Percentiles rank a stretch among this genome's conserved stretches.
phyloP scores from a whole-genome alignment of 2,888 invertebrate species.

The Melanophora roralis region DNA sequence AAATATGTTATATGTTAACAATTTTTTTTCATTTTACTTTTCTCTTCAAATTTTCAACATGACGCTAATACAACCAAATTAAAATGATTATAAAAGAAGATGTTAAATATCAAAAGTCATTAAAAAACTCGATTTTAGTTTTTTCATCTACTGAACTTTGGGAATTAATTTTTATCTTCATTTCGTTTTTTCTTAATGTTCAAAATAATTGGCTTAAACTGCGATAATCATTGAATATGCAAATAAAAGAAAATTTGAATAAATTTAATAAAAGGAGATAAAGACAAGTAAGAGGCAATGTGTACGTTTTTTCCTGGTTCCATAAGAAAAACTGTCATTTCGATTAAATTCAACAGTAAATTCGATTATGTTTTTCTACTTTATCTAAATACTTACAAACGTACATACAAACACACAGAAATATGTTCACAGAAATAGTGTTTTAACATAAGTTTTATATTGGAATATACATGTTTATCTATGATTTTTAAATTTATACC shows the following conservation, averaged over 20 bases:
- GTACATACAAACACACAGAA: neutral
- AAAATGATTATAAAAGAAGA: neutral
- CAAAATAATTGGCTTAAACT: conserved; percentile 51
- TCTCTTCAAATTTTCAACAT: neutral
- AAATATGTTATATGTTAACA: too few species aligned
- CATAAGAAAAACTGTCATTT: conserved; percentile 36
- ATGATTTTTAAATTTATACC: neutral
- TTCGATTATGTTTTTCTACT: conserved; percentile 40
- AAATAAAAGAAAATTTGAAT: conserved; percentile 48
- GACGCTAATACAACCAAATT: neutral
- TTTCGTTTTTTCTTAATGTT: neutral
- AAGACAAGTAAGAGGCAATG: neutral
- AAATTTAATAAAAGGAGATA: conserved; percentile 5
- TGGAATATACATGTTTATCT: neutral
- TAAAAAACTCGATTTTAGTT: conserved; percentile 10
- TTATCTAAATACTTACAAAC: neutral
- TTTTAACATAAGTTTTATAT: neutral
- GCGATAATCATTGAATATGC: conserved; percentile 58
- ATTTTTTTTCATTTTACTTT: neutral
- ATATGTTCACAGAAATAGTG: too few species aligned
- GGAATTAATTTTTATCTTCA: neutral
- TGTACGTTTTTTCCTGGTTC: conserved; percentile 2
- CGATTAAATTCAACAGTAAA: conserved; percentile 41
- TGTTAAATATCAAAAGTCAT: conserved; percentile 42
- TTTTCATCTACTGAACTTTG: neutral